A percentile compares a stretch with the other conserved stretches of the same genome.
Evolutionary conservation across 2,797 vertebrate species (phyloP).

Genomic region (Sebastes minor): DNA sequence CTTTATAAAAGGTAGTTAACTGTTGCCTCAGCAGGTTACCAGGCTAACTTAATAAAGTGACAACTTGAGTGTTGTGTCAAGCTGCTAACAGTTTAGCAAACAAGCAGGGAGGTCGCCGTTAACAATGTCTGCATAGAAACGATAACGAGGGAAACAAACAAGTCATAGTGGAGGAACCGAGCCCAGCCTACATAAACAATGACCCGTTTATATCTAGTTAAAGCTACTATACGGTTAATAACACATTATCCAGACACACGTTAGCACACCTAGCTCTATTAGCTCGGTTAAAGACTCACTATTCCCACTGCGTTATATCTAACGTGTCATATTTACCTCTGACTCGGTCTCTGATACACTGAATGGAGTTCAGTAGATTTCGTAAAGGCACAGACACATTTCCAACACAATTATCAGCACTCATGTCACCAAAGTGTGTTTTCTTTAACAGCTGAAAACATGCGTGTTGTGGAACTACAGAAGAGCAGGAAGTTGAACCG

Average conservation of each 20-base stretch:
- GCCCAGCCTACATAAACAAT: too few species aligned
- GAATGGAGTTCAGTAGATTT: conserved; percentile 76
- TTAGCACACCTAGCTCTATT: not conserved
- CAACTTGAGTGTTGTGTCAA: not conserved
- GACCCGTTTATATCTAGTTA: too few species aligned
- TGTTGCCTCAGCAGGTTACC: too few species aligned
- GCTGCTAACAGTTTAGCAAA: not conserved
- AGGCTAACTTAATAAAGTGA: not conserved
- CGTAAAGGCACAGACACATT: conserved; percentile 65
- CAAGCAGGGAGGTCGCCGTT: too few species aligned
- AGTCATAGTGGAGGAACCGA: too few species aligned
- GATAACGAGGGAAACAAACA: too few species aligned
- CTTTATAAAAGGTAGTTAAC: too few species aligned
- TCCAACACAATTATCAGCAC: conserved; percentile 44
- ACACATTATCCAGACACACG: not conserved
- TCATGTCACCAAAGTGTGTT: conserved; percentile 60
- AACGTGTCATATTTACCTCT: conserved; percentile 62
- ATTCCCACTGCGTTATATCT: too few species aligned
- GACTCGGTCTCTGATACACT: conserved; percentile 75
- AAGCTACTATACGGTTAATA: not conserved
- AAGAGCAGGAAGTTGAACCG: not conserved
- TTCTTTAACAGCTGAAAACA: not conserved
- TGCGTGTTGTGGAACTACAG: conserved; percentile 63
- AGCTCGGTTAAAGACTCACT: not conserved
- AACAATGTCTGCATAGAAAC: too few species aligned